These are phyloP conservation scores for Panulirus ornatus DNA, from an alignment of 1,140 invertebrate genomes.

Conservation along the genomic window DNA sequence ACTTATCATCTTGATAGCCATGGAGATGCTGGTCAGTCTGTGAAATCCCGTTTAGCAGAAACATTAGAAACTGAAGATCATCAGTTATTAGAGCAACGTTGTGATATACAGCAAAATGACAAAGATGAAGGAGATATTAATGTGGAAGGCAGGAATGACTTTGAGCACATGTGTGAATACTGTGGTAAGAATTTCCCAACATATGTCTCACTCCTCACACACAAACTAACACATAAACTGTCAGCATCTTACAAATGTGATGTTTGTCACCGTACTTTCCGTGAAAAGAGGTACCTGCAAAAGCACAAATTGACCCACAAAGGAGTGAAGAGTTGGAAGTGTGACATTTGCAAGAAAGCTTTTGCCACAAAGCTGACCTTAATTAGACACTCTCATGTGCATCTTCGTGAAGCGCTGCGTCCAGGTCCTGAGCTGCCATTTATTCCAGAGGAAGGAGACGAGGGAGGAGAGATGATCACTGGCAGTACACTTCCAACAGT, in stretches of 20 bases:
- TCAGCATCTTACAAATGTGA: slow-evolving; percentile 78
- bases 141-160: slow-evolving; percentile 1
- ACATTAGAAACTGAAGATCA: slow-evolving; percentile 36
- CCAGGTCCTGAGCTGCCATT: slow-evolving; percentile 64
- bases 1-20: slow-evolving; percentile 72
- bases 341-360: slow-evolving; percentile 75
- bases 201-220: slow-evolving; percentile 76
- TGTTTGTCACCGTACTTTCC: slow-evolving; percentile 72
- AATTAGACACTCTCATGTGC: slow-evolving; percentile 73
- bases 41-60: slow-evolving; percentile 62
- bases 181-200: slow-evolving; percentile 69
- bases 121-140: slow-evolving; percentile 4
- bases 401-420: slow-evolving; percentile 70
- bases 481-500: slow-evolving; percentile 76
- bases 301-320: slow-evolving; percentile 74
- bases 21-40: slow-evolving; percentile 64
- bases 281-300: slow-evolving; percentile 73
- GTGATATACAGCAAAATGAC: slow-evolving; percentile 15
- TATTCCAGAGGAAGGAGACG: slow-evolving; percentile 57
- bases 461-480: slow-evolving; percentile 55
- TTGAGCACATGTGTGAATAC: slow-evolving; percentile 65
- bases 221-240: slow-evolving; percentile 78
- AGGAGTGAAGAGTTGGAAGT: slow-evolving; percentile 74
- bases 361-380: slow-evolving; percentile 74
- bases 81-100: slow-evolving; percentile 24